These are phyloP conservation scores for Xiphophorus birchmanni DNA, from an alignment of 2,797 vertebrate species.

Conservation along the genomic window DNA sequence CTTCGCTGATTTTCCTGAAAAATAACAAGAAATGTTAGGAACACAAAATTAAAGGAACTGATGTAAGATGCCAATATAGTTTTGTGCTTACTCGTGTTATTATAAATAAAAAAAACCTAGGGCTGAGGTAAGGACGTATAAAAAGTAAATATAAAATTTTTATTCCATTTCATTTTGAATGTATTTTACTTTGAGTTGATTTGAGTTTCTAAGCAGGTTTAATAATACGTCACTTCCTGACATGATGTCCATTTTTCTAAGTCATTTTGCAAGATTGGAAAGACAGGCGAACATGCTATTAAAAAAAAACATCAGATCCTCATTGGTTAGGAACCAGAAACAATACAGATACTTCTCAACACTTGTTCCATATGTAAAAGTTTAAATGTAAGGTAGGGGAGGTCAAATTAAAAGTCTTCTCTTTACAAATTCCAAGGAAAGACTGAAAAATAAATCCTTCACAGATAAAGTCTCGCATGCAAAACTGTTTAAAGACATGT, in stretches of 20 bases:
- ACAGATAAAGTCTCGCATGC: neutral
- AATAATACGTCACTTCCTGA: neutral
- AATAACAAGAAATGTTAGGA: neutral
- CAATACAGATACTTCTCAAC: neutral
- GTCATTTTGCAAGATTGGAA: neutral
- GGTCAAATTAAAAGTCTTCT: neutral
- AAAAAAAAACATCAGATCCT: neutral
- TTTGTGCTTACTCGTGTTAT: neutral
- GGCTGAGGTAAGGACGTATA: neutral
- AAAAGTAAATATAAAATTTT: neutral
- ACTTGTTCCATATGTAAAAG: neutral
- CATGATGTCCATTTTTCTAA: neutral
- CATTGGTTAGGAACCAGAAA: neutral
- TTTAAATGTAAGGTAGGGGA: neutral
- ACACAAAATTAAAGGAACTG: neutral
- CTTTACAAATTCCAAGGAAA: neutral
- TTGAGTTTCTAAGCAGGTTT: neutral
- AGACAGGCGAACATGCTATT: neutral
- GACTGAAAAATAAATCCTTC: neutral
- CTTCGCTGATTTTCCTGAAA: slow-evolving; percentile 84
- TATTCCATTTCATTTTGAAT: neutral
- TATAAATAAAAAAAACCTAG: neutral
- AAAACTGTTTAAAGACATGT: neutral
- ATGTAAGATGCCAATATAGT: neutral
- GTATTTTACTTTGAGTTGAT: neutral